phyloP scores from a whole-genome alignment of 37 sponge, comb jelly and placozoan species.

The Ephydatia muelleri region DNA sequence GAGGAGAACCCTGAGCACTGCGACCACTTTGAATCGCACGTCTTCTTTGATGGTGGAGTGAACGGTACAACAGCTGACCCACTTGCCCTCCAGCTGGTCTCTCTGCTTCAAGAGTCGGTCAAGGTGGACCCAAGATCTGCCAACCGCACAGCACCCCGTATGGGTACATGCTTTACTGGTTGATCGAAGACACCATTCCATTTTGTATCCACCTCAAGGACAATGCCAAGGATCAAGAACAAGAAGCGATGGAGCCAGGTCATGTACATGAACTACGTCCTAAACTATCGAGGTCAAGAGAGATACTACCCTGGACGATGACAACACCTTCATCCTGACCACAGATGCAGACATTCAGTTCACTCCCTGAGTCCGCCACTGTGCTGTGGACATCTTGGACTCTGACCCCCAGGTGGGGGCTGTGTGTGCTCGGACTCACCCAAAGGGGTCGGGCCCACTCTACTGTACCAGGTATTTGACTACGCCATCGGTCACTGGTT shows the following conservation, averaged over 20 bases:
- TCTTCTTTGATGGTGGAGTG: slow-evolving; percentile 83
- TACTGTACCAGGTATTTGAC: slow-evolving; percentile 91
- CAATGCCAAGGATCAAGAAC: no score
- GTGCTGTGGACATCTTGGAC: slow-evolving; percentile 78
- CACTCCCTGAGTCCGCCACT: slow-evolving; percentile 71
- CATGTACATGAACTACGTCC: slow-evolving; percentile 80
- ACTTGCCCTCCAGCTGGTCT: slow-evolving; percentile 76
- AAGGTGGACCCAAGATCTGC: slow-evolving; percentile 12
- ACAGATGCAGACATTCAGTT: no score
- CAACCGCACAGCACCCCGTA: slow-evolving; percentile 67
- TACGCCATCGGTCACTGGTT: no score
- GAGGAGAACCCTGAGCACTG: slow-evolving; percentile 67
- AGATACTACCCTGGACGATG: no score
- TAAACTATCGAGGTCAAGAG: slow-evolving; percentile 55
- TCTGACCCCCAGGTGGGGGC: no score
- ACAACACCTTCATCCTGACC: no score
- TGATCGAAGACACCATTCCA: no score
- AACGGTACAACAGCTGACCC: slow-evolving; percentile 52
- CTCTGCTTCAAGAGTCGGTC: slow-evolving; percentile 66
- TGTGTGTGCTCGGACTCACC: no score
- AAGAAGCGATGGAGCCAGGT: no score
- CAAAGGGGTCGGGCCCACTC: slow-evolving; percentile 68
- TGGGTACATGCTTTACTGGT: slow-evolving; percentile 72
- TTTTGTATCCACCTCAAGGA: no score
- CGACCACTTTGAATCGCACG: slow-evolving; percentile 88